Base-by-base conservation (phyloP, 2,888 invertebrate species). In the Aelia acuminata region DNA sequence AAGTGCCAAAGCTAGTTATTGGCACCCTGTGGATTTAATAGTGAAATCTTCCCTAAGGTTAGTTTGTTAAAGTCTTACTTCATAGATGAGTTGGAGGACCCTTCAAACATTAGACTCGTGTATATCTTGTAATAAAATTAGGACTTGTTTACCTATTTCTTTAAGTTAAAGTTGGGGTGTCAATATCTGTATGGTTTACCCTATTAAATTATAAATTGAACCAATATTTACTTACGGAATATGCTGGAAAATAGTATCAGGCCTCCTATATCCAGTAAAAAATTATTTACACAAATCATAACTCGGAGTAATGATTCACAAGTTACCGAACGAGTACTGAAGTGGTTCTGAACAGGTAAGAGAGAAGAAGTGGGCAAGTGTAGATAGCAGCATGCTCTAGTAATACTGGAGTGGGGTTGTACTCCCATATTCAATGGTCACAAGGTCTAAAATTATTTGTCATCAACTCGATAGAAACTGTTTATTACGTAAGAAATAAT, bases 281-380 rank as follows among this genome's bases (percentile, higher is more conserved):
- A 43, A 13, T 43, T 47, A 80, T 80, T 80, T 43, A 47, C 80
- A 80, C 80, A 80, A 47, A 80, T 39, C 80, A 80, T 80, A n/a
- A 22, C 80, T 47, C 35, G 43, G n/a, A 18, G n/a, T 80, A 43
- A 22, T 39, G 43, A n/a, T 39, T 80, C 39, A 47, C 43, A 43
- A 47, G 43, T 47, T 43, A n/a, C 43, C 80, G 39, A 80, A n/a
- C 13, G 80, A 80, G 39, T 43, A 80, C 80, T 80, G 43, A 80
- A 80, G 80, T 80, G 80, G n/a, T 80, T n/a, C n/a, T 80, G 80
- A 80, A 80, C 80, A 80, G 80, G 80, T 80, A 80, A 47, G 43
- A 47, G 39, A n/a, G n/a, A 43, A 22, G 35, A 80, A 80, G 22
- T 35, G 43, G 39, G 5, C 22, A 43, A 80, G 43, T 43, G 43